Evolutionary conservation across 2,888 invertebrate species (phyloP).

Genomic region (Allolobophora icterica): DNA sequence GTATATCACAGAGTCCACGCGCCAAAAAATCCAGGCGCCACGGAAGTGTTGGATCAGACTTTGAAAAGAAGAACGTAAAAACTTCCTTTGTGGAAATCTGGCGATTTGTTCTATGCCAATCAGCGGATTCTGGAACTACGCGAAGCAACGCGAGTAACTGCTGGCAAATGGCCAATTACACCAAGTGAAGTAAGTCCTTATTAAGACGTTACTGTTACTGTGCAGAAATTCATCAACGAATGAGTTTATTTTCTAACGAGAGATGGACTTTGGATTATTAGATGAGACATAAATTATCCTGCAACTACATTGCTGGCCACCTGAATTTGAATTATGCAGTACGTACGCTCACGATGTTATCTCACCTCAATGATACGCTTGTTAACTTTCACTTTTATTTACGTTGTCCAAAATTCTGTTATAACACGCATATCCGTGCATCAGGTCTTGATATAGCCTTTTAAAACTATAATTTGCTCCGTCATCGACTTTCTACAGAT

Average conservation of each 20-base stretch:
- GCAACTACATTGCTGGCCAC: background rate
- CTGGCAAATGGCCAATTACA: background rate
- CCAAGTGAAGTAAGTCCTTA: background rate
- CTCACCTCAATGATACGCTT: background rate
- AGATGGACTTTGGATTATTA: background rate
- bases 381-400: no score
- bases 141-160: background rate
- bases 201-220: background rate
- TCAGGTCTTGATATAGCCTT: background rate
- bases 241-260: background rate
- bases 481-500: background rate
- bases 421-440: background rate
- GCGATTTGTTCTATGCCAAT: background rate
- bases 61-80: background rate
- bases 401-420: background rate
- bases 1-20: background rate
- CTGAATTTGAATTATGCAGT: background rate
- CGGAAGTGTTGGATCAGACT: background rate
- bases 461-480: background rate
- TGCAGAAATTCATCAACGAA: background rate
- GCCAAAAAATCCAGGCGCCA: background rate
- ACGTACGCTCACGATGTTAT: background rate
- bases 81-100: background rate
- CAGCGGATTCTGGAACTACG: slow-evolving; percentile 4
- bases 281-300: no score